Evolutionary conservation across 2,797 vertebrate genomes (phyloP).

Genomic region (Nothura maculosa): DNA sequence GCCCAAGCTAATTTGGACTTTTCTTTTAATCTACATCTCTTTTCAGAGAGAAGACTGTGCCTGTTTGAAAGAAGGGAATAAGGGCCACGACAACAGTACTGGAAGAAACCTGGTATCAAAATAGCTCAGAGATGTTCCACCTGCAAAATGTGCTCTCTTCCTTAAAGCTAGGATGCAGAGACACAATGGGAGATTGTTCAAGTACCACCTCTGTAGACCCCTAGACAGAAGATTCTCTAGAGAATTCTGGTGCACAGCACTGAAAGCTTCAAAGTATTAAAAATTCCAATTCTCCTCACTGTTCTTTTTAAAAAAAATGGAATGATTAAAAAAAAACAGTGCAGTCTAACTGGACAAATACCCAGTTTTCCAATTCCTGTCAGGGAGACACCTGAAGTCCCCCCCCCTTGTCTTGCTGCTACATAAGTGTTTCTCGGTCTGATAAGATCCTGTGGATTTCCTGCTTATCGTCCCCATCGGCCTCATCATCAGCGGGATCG

Average conservation of each 20-base stretch:
- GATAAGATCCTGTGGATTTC: slow-evolving; percentile 80
- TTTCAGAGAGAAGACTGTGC: neutral
- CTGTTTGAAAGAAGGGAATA: neutral
- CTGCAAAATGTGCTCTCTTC: neutral
- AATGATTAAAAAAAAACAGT: neutral
- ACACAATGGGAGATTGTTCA: neutral
- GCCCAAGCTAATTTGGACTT: neutral
- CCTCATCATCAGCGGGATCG: slow-evolving; percentile 84
- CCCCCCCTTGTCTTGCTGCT: slow-evolving; percentile 48
- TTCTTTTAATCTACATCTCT: neutral
- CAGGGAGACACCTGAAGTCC: neutral
- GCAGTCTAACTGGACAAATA: neutral
- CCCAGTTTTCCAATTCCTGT: neutral
- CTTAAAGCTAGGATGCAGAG: neutral
- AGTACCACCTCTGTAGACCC: neutral
- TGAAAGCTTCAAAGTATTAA: slow-evolving; percentile 1
- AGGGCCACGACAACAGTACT: neutral
- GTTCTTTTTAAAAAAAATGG: slow-evolving; percentile 17
- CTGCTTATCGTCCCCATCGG: slow-evolving; percentile 87
- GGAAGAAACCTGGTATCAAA: neutral
- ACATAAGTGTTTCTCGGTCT: slow-evolving; percentile 79
- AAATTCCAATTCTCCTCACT: neutral
- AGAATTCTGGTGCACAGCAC: slow-evolving; percentile 57
- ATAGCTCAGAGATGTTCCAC: neutral
- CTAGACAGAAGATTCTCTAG: neutral